Evolutionary conservation across 1,140 invertebrate species (phyloP), one percentile per base, ranked within the genome.

Genomic region (Ostrea denselamellosa): DNA sequence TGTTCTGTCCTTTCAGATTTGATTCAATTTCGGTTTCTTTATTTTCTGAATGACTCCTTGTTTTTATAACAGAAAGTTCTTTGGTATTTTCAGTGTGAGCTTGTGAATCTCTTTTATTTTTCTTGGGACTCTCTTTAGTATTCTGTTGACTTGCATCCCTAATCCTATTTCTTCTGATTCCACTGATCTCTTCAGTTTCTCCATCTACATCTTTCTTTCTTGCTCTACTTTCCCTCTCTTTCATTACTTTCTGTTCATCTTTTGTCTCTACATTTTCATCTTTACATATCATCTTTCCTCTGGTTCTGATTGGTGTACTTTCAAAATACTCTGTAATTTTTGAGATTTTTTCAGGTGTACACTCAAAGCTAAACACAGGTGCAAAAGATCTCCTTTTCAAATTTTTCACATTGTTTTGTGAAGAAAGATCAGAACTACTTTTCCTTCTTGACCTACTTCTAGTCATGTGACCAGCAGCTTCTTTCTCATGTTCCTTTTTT

Each of bases 211-310:
- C 56, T 65, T 51, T 44, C 83, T 87, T 62, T 83, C 19, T 85
- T 56, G 28, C 62, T 56, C 82, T 88, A 62, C 53, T 62, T n/a
- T 81, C 68, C 84, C 71, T 85, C 56, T 51, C 86, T 85, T 52
- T 85, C 52, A 34, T 52, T 25, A 25, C n/a, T 85, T 84, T 85
- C 44, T 83, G 81, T 52, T 34, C 71, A 62, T 51, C 51, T 62
- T 87, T 56, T 85, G 22, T 85, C 83, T 54, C 53, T 52, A 28
- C 62, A 44, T 22, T 68, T 82, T 52, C 52, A 54, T 62, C 54
- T 51, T 19, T 62, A 51, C 2, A 44, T 53, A 65, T 51, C 68
- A 52, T 25, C 14, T 25, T 34, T 77, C 68, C 68, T 12, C 14
- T 25, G 25, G 68, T 77, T 77, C 68, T 77, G 28, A 77, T 77